Percentiles rank a stretch among this genome's conserved stretches.
Evolutionary conservation across 2,888 invertebrate species (phyloP).

Genomic region (Dasypolia templi): DNA sequence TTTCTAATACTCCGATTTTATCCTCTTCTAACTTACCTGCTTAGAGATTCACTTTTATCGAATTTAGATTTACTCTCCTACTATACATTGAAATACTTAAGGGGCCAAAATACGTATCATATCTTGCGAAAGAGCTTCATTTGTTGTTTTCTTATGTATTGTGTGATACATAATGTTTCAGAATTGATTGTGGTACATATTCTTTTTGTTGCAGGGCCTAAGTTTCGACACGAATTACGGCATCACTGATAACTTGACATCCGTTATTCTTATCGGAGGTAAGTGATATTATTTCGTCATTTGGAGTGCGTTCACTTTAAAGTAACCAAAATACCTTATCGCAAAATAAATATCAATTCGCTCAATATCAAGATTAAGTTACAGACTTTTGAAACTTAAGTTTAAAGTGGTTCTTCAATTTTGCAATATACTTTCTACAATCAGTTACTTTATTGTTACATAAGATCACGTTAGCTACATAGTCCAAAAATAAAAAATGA

Average conservation of each 20-base stretch:
- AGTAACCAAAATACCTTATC: constrained; percentile 4
- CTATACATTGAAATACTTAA: background rate
- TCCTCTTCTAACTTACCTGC: background rate
- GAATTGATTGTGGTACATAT: background rate
- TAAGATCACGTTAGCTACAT: background rate
- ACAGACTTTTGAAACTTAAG: background rate
- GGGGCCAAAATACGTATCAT: background rate
- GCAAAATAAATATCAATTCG: background rate
- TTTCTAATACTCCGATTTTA: no score
- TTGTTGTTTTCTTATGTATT: background rate
- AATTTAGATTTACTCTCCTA: background rate
- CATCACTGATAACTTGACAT: constrained; percentile 95
- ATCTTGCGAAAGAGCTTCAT: background rate
- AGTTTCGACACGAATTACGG: constrained; percentile 96
- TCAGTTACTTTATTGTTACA: background rate
- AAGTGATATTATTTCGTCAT: constrained; percentile 68
- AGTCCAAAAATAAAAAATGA: background rate
- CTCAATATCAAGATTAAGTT: constrained; percentile 12
- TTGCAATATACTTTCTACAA: background rate
- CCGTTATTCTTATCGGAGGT: constrained; percentile 97
- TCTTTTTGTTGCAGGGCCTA: constrained; percentile 90
- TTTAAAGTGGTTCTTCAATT: background rate
- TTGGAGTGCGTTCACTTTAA: background rate
- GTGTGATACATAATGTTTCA: background rate
- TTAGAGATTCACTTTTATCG: background rate